Base-by-base conservation (phyloP, 2,113 vertebrate genomes). In the Peromyscus maniculatus region DNA sequence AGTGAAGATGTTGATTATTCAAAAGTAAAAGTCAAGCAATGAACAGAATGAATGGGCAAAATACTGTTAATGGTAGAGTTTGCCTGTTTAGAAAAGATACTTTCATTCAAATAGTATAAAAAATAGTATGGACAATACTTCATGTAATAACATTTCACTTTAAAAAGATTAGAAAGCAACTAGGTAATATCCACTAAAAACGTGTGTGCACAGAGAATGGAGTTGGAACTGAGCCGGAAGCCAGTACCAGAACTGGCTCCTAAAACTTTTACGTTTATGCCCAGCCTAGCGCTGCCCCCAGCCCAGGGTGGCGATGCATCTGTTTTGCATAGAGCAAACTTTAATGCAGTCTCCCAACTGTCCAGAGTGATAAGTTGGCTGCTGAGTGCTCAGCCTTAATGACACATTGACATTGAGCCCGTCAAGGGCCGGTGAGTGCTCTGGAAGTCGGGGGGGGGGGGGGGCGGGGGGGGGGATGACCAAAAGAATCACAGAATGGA, bases 21-120 rank as follows among this genome's bases (percentile, higher is more conserved):
- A 88, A 95, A 94, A 92, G 59, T 75, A 86, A 91, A 87, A 93
- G 57, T 83, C 22, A 84, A 87, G 21, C 72, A 84, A 75, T 91
- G 66, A 80, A 78, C 16, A 74, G 19, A 94, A 89, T 79, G 46
- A 87, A 55, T 52, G 80, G n/a, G 28, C 55, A 67, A 78, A 87
- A 52, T 66, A 66, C 59, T 91, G 46, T 83, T 62, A 7, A 75
- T 19, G 31, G 67, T 66, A 75, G 75, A 46, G 75, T 26, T 91
- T 91, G 10, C 31, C 15, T 91, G 49, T 71, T 59, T 91, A 80
- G 36, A 95, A 88, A 96, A 87, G 64, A 46, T 46, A 49, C 43
- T 87, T 96, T 86, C 69, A 93, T 88, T 8, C 31, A 92, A 91
- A 75, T 89, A 66, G 69, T 84, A 28, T 31, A 90, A 93, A 83